Evolutionary conservation across 2,888 invertebrate species (phyloP).

Genomic region (Scaptomyza tumidula): DNA sequence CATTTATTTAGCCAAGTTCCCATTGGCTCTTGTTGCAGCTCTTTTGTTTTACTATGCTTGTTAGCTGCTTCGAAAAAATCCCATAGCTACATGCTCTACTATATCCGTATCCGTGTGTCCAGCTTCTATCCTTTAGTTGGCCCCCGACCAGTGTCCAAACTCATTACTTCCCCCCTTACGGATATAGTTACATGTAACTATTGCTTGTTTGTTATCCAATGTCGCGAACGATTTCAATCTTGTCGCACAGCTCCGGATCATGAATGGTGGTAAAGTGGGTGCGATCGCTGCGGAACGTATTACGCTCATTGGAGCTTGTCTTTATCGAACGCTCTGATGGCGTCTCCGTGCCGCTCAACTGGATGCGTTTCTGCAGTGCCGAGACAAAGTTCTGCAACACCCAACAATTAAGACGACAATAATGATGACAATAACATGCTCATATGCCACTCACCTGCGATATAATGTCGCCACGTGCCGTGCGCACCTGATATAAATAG

Average conservation of each 20-base stretch:
- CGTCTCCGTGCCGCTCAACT: constrained; percentile 86
- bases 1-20: neutral
- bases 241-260: constrained; percentile 87
- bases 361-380: constrained; percentile 90
- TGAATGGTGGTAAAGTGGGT: constrained; percentile 90
- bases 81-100: constrained; percentile 48
- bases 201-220: constrained; percentile 84
- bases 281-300: constrained; percentile 90
- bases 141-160: constrained; percentile 58
- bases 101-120: constrained; percentile 25
- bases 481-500: constrained; percentile 94
- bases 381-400: constrained; percentile 90
- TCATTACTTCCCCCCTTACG: constrained; percentile 62
- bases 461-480: constrained; percentile 95
- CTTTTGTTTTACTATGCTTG: constrained; percentile 13
- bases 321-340: constrained; percentile 86
- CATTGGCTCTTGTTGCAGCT: constrained; percentile 11
- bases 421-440: too few relatives aligned
- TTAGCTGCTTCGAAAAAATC: constrained; percentile 5
- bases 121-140: neutral
- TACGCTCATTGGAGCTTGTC: constrained; percentile 88
- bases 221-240: constrained; percentile 84
- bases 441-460: constrained; percentile 88
- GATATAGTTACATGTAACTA: constrained; percentile 83
- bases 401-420: neutral